Base-by-base conservation (phyloP, 2,113 vertebrate species). In the Embiotoca jacksoni region DNA sequence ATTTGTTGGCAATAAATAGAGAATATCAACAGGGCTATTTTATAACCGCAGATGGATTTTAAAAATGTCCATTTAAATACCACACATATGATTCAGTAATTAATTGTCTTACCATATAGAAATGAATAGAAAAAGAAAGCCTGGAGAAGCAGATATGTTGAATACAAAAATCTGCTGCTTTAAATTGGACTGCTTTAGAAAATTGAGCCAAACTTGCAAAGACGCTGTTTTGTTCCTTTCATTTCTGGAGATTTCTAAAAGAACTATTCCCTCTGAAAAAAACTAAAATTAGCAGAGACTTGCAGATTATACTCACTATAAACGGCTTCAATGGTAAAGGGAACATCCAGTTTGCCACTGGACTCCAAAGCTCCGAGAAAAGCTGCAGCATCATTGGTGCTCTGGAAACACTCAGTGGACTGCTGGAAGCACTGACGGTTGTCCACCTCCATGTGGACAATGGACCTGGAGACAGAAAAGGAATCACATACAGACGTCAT, bases 381-480 rank as follows among this genome's bases (percentile, higher is more conserved):
- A 0, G 98, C 97, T 0, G 98, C 98, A 49, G 97, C 97, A 0
- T 98, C 97, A 0, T 95, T 96, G 15, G 97, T 91, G 0, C 96
- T 99, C 92, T 97, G 96, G 94, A 99, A 99, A 77, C 98, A 99
- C 70, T 99, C 97, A 0, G 95, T 92, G 6, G 96, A 97, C 0
- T 97, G 95, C 86, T 97, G 96, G 85, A 96, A 92, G 36, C 98
- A 99, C 80, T 99, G 98, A 6, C 98, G 96, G 90, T 99, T 99
- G 91, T 99, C 98, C 0, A 99, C 97, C 87, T 99, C 98, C 93
- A 99, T 82, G 85, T 98, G 95, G 50, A 99, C 97, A 0, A 99
- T 93, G 9, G 98, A 99, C 10, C 98, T 99, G 57, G 6, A 36
- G 54, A 55, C 6, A 65, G 59, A 50, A 50, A 7, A 56, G 32